Base-by-base conservation (phyloP, 2,888 invertebrate species). In the Ferdinandea cuprea region DNA sequence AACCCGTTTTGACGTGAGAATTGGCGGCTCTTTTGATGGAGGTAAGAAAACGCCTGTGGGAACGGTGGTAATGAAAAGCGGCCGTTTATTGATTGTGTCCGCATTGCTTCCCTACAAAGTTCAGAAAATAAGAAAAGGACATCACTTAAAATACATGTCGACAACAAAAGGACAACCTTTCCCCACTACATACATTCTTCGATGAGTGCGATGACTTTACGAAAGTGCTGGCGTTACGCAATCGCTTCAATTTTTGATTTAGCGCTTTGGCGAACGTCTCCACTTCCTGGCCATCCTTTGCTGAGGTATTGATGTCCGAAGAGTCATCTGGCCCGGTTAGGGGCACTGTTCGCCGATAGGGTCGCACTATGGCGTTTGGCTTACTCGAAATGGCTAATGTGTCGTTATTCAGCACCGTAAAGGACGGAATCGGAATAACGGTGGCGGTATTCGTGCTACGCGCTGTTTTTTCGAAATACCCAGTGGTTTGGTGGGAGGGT, bases 51-150 rank as follows among this genome's bases (percentile, higher is more conserved):
- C 93, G 2, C 96, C 96, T 61, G 93, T 93, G 86, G 94, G 95
- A 46, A 96, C 96, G 0, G 96, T 96, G 8, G 96, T 96, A 85
- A 96, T 94, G 88, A 96, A 96, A 8, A 95, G 93, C 74, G 93
- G 94, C 77, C 92, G 91, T 54, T 91, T 91, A 66, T 87, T 85
- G 58, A 86, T 65, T 68, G 84, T 68, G 37, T 88, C 87, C 28
- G 87, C 86, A 72, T 85, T 87, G 73, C 87, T 87, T 42, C 86
- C 87, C 88, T 89, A 87, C n/a, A 25, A 54, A 76, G 73, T 85
- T 32, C 80, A 80, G 44, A 66, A 72, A 56, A 48, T n/a, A 68
- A 13, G 17, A 32, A 44, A 40, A 28, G 19, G 19, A 54, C 32
- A 52, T n/a, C 37, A 8, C 13, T 9, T 11, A 8, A 21, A 13